phyloP scores from a whole-genome alignment of 2,113 vertebrate species.

The Chinchilla lanigera region DNA sequence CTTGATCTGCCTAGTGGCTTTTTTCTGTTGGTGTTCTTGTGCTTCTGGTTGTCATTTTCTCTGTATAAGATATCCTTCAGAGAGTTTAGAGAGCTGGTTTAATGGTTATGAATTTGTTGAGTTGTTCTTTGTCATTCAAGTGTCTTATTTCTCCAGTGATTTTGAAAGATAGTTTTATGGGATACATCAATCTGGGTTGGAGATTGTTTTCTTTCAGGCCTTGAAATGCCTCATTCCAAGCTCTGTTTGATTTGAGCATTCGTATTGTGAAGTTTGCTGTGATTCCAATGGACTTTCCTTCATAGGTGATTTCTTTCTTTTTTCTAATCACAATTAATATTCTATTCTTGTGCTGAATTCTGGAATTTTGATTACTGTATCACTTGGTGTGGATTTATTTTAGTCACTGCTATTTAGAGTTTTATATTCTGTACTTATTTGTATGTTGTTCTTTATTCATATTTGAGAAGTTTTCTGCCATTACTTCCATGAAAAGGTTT shows the following conservation, averaged over 20 bases:
- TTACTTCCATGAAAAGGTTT: background rate
- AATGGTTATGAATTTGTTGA: too few species aligned
- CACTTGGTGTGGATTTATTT: background rate
- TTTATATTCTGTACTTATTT: background rate
- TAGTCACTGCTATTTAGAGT: too few species aligned
- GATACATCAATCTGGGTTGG: too few species aligned
- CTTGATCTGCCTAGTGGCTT: too few species aligned
- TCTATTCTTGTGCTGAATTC: background rate
- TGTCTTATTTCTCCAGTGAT: too few species aligned
- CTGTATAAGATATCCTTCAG: too few species aligned
- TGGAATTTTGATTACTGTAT: background rate
- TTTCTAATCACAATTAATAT: background rate
- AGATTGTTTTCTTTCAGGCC: too few species aligned
- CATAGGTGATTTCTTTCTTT: background rate
- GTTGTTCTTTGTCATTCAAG: too few species aligned
- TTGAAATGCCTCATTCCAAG: background rate
- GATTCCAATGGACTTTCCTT: background rate
- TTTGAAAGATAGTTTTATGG: too few species aligned
- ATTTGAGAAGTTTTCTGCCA: background rate
- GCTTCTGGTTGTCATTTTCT: too few species aligned
- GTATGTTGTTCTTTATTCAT: background rate
- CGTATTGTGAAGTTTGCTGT: background rate
- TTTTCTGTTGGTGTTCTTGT: too few species aligned
- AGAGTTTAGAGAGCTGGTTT: too few species aligned
- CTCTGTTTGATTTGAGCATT: background rate